Base-by-base conservation (phyloP, 2,797 vertebrate genomes). In the Pelodytes ibericus region DNA sequence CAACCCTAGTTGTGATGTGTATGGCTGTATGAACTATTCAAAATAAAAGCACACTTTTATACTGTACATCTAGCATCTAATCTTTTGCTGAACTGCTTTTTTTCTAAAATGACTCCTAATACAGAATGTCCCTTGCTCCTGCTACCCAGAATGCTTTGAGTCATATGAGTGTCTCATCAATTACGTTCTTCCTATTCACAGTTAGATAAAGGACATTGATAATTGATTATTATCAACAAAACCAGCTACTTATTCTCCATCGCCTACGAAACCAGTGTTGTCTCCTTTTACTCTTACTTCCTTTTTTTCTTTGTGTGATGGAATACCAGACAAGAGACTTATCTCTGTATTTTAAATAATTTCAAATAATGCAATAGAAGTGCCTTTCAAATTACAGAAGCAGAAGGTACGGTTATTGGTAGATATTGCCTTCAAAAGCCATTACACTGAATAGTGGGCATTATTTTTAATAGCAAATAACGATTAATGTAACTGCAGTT, bases 401-500 rank as follows among this genome's bases (percentile, higher is more conserved):
- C 22, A 29, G 30, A 53, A 65, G 24, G 10, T 25, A 31, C 22
- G 41, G 62, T 20, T 30, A 33, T 76, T 8, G 16, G 20, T 57
- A 75, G 59, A 24, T 25, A 36, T 44, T 31, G 15, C 29, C 60
- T 57, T 57, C 44, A 30, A 66, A 33, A 33, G 25, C 26, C 18
- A 58, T 64, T 71, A 71, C 30, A n/a, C 41, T 64, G 51, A 33
- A 58, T 49, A 49, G 36, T 57, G 59, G 49, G 62, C 51, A 77
- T 71, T 71, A 71, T 59, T 47, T 71, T 65, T 71, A 77, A 49
- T 66, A 65, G 51, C 64, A 59, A 71, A 77, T 59, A 59, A 71
- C 64, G 74, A 77, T 71, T 71, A 71, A 64, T 47, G 22, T 20
- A 58, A 44, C 58, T 77, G 30, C 3, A 31, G 49, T 66, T 56